Evolutionary conservation across 2,888 invertebrate genomes (phyloP), one percentile per base, ranked within the genome.

Genomic region (Dinocampus coccinellae): DNA sequence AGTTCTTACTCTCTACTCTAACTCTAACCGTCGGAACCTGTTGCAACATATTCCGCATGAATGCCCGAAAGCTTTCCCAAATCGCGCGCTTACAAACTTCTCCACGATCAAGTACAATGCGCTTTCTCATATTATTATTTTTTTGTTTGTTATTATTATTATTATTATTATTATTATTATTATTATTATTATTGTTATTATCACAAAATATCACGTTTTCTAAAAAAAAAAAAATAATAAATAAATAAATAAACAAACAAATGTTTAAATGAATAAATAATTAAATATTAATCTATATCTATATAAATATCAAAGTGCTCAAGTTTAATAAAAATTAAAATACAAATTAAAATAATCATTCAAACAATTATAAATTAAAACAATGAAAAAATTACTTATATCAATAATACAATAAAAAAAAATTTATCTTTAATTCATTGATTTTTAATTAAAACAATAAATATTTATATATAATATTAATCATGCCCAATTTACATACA

Each of bases 1-100:
- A 26, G 24, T 47, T 47, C 47, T 47, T 47, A 47, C 16, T 39
- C 57, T 57, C 29, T 13, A 57, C 10, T 29, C 33, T 33, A 42
- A 57, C 42, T 22, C 52, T 55, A 36, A 55, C 75, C 75, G 76
- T 70, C 76, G 74, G 75, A 75, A 77, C 76, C 76, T 77, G 76
- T 77, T 77, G 76, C 76, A 24, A 74, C 55, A 42, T 53, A 16
- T 60, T 67, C 39, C 39, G 36, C 71, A 63, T 69, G 52, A 39
- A 61, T 39, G 39, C 58, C 36, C 66, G 34, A 39, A 55, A 57
- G n/a, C 57, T n/a, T 36, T 24, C 22, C 65, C 20, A 24, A 39
- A n/a, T 36, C 39, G 39, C 29, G 16, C 33, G 33, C 29, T 33
- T 20, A 34, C 7, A 34, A 58, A 58, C 58, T 55, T 55, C 9